Base-by-base conservation (phyloP, 2,797 vertebrate species). In the Linurgus olivaceus region DNA sequence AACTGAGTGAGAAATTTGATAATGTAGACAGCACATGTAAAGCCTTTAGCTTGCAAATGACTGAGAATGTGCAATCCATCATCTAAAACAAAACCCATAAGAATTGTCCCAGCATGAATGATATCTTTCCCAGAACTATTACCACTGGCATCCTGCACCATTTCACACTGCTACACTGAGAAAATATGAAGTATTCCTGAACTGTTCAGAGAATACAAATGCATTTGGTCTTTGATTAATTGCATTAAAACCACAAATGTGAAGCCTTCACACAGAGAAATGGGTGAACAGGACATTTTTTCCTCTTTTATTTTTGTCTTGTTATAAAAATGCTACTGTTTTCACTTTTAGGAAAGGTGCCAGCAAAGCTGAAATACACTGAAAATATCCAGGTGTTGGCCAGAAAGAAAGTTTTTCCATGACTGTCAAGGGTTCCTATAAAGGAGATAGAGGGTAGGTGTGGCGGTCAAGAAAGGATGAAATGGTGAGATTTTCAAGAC, bases 1-100 rank as follows among this genome's bases (percentile, higher is more conserved):
- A 97, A 95, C 84, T 72, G 82, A 90, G 89, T 94, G 91, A 97
- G 94, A 92, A 96, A 92, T 96, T 96, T 96, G 95, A 96, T 97
- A 96, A 96, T 93, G 88, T 73, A 83, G 94, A 91, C 73, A 86
- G 80, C 74, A 78, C 93, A 82, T 82, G 84, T 96, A 95, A 96
- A 97, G 94, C 45, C 95, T 74, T 91, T 86, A 91, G 91, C 82
- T 97, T 91, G 77, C 75, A 91, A 98, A 95, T 95, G 95, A 95
- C 95, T 95, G 93, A 94, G 94, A 94, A 95, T 71, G 86, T 85
- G 96, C 77, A 97, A 96, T 95, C 93, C 88, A 97, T 95, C 96
- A 94, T 95, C 86, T 94, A 97, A 93, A 97, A 97, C 76, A 96
- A 96, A 96, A 90, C 68, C 90, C 76, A 6, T 88, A 95, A 93